Conservation (phyloP, 2,888 invertebrate genomes). For the Galerucella calmariensis region DNA sequence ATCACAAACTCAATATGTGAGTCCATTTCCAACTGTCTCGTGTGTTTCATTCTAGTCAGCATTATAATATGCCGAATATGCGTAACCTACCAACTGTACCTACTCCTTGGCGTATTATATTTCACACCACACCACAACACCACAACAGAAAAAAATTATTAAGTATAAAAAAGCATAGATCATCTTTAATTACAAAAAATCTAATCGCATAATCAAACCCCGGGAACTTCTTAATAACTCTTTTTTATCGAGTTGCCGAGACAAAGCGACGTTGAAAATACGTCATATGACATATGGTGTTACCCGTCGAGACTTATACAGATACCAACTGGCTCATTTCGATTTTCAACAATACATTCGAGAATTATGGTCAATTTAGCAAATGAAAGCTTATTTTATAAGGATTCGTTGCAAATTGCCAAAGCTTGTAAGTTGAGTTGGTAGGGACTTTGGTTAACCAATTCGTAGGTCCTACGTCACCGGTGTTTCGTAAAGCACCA, state of each 20-base stretch:
- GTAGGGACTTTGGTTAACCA: too few species aligned
- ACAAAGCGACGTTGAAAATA: slow-evolving; percentile 33
- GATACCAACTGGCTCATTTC: slow-evolving; percentile 4
- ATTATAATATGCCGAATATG: slow-evolving; percentile 29
- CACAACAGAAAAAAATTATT: slow-evolving; percentile 26
- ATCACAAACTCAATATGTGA: background rate
- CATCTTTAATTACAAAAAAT: slow-evolving; percentile 40
- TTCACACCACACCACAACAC: slow-evolving; percentile 30
- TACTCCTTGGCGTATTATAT: slow-evolving; percentile 24
- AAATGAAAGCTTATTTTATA: too few species aligned
- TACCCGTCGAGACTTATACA: slow-evolving; percentile 13
- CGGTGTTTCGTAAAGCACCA: too few species aligned
- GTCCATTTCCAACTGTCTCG: background rate
- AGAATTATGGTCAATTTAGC: too few species aligned
- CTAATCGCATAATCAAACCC: slow-evolving; percentile 39
- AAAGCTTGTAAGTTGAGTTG: too few species aligned
- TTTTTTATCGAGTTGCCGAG: slow-evolving; percentile 39
- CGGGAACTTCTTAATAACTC: slow-evolving; percentile 37
- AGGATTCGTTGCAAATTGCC: too few species aligned
- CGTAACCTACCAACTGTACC: slow-evolving; percentile 17
- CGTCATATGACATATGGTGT: slow-evolving; percentile 32
- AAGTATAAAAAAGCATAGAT: slow-evolving; percentile 41
- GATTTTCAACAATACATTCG: background rate
- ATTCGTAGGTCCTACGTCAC: too few species aligned
- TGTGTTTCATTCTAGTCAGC: background rate